Conservation (phyloP, 1,140 invertebrate genomes). For the Platorchestia sp. region DNA sequence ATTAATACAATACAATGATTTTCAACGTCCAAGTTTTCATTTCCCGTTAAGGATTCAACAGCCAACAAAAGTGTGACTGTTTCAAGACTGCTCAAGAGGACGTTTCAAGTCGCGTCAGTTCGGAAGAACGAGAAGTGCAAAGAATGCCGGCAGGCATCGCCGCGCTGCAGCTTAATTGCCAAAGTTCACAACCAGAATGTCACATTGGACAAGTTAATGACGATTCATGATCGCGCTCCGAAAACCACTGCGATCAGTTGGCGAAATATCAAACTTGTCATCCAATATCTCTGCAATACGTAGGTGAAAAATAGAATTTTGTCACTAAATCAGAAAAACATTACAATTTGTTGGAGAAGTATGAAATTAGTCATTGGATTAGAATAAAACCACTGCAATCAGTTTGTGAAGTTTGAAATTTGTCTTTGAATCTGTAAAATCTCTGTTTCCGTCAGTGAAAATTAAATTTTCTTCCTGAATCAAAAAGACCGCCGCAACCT, state of each 20-base stretch:
- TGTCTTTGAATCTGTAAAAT: no score
- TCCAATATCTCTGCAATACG: neutral
- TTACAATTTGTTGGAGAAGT: no score
- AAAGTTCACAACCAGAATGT: slow-evolving; percentile 8
- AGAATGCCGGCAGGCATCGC: neutral
- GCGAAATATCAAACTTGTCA: neutral
- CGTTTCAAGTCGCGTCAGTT: neutral
- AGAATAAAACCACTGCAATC: no score
- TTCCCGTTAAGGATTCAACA: neutral
- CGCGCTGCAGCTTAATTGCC: neutral
- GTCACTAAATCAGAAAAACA: neutral
- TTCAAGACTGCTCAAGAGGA: neutral
- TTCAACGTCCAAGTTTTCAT: neutral
- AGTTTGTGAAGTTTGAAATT: no score
- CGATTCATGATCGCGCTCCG: neutral
- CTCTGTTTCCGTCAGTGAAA: no score
- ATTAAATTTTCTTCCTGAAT: no score
- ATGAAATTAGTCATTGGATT: no score
- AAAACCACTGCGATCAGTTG: neutral
- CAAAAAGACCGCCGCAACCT: no score
- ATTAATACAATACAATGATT: neutral
- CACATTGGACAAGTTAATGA: neutral
- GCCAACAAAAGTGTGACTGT: neutral
- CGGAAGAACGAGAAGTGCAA: neutral
- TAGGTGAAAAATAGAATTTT: neutral